Conservation (phyloP, 2,797 vertebrate genomes). For the Megalops cyprinoides region DNA sequence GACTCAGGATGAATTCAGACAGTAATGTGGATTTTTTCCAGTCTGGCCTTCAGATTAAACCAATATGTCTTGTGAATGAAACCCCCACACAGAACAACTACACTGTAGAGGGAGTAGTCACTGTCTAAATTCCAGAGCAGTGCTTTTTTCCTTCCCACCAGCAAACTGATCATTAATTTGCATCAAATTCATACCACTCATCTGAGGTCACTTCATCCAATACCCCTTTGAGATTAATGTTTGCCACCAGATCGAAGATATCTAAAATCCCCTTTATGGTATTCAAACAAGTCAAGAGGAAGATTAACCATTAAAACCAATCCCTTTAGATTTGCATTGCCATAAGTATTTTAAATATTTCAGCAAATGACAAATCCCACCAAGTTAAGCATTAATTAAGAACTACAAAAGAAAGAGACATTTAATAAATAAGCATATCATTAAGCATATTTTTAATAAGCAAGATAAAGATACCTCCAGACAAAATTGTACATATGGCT, state of each 20-base stretch:
- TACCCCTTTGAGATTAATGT: neutral
- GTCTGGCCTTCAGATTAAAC: conserved; percentile 36
- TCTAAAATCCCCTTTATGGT: neutral
- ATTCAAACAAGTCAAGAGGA: neutral
- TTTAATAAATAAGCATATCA: neutral
- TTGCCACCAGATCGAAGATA: neutral
- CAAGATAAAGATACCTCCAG: neutral
- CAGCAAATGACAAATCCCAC: neutral
- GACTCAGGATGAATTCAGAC: conserved; percentile 43
- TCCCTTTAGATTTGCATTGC: neutral
- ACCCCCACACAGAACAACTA: neutral
- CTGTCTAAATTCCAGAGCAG: neutral
- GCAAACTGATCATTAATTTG: neutral
- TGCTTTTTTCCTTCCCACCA: neutral
- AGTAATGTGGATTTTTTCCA: conserved; percentile 35
- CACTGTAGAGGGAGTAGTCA: neutral
- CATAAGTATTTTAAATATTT: neutral
- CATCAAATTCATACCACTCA: neutral
- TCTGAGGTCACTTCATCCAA: neutral
- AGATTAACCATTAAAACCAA: neutral
- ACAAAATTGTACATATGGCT: neutral
- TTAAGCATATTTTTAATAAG: too few relatives aligned
- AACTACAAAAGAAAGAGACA: neutral
- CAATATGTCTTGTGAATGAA: conserved; percentile 1
- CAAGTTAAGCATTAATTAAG: neutral